These are phyloP conservation scores for Micrastur ruficollis DNA, from an alignment of 2,797 vertebrate genomes.

Conservation along the genomic window DNA sequence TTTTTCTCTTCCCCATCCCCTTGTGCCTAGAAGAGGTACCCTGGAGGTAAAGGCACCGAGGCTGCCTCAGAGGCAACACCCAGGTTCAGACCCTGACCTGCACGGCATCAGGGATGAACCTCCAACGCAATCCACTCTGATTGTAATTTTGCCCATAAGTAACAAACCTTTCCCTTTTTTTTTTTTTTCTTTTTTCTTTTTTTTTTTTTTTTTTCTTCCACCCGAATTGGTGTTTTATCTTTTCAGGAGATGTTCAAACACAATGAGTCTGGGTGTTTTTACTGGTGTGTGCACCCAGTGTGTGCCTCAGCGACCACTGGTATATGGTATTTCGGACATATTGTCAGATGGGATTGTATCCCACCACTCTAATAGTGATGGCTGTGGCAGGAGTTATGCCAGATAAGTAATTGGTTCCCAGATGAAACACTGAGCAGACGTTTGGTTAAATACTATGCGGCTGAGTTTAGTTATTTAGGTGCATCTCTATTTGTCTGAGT, in stretches of 20 bases:
- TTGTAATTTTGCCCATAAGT: neutral
- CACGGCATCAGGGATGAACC: neutral
- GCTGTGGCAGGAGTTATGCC: neutral
- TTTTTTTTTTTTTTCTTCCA: neutral
- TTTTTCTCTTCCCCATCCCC: neutral
- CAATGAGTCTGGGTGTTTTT: neutral
- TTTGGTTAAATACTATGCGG: neutral
- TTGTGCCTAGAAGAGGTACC: neutral
- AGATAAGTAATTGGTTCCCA: neutral
- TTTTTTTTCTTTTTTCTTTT: too few species aligned
- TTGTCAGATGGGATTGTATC: neutral
- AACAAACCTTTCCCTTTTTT: neutral
- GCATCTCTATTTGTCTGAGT: neutral
- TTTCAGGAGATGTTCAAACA: neutral
- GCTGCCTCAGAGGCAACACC: neutral
- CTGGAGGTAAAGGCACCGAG: neutral
- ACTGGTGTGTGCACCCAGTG: accelerated
- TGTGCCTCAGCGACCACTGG: neutral
- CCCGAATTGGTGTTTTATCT: neutral
- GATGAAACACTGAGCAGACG: neutral
- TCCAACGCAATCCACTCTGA: neutral
- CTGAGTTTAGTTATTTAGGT: neutral
- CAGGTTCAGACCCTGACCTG: neutral
- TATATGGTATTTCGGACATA: neutral
- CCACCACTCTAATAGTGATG: too few species aligned